A percentile compares a stretch with the other conserved stretches of the same genome.
phyloP scores from a whole-genome alignment of 2,797 vertebrate genomes.

The Hemibagrus guttatus region DNA sequence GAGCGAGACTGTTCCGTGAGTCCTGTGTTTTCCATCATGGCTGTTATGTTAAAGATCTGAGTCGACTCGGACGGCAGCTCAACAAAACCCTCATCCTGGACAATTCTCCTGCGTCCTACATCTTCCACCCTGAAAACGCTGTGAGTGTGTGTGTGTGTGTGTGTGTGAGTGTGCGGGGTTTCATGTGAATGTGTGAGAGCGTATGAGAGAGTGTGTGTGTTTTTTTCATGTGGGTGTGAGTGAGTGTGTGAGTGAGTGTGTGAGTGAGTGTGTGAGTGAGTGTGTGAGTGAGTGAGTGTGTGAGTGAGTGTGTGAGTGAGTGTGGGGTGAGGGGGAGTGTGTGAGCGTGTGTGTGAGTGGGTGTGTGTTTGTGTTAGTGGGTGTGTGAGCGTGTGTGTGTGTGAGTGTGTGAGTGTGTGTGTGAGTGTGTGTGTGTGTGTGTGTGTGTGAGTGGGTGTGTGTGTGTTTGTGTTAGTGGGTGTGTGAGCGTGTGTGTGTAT shows the following conservation, averaged over 20 bases:
- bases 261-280: too few species aligned
- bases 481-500: background rate
- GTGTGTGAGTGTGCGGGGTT: background rate
- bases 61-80: constrained; percentile 86
- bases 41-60: constrained; percentile 91
- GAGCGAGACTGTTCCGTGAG: constrained; percentile 85
- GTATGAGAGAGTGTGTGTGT: background rate
- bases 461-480: background rate
- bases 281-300: too few species aligned
- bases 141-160: constrained; percentile 70
- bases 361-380: too few species aligned
- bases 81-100: constrained; percentile 89
- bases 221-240: background rate
- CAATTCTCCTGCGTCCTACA: constrained; percentile 91
- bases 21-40: constrained; percentile 94
- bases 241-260: too few species aligned
- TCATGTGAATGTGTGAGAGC: background rate
- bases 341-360: too few species aligned
- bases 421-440: too few species aligned
- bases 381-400: too few species aligned
- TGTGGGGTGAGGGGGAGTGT: too few species aligned
- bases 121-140: constrained; percentile 91
- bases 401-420: too few species aligned
- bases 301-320: too few species aligned
- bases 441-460: background rate